These are phyloP conservation scores for Malurus splendens DNA, from an alignment of 2,797 vertebrate genomes.

Conservation along the genomic window DNA sequence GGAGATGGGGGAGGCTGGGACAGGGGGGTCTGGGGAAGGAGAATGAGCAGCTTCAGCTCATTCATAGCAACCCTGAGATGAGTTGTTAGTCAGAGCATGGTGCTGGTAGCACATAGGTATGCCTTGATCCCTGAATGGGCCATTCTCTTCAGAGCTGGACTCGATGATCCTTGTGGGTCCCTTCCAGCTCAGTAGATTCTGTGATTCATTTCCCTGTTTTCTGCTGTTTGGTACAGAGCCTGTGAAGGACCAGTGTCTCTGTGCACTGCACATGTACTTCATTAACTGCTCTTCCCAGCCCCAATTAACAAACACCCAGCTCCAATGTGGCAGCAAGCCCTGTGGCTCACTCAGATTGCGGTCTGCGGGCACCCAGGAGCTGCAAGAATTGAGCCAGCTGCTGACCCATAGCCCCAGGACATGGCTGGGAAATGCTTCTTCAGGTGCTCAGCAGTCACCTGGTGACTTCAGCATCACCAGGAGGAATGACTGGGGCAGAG, in stretches of 20 bases:
- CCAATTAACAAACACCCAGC: background rate
- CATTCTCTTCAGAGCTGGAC: background rate
- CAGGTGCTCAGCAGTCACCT: background rate
- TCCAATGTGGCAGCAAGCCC: background rate
- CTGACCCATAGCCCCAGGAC: background rate
- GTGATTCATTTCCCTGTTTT: background rate
- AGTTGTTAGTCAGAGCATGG: background rate
- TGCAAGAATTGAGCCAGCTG: background rate
- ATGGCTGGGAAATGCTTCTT: background rate
- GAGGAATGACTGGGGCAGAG: background rate
- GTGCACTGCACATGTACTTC: fast-evolving
- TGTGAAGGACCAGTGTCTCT: background rate
- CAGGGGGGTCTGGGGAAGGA: background rate
- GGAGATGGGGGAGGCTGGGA: background rate
- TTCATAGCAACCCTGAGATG: background rate
- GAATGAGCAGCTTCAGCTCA: background rate
- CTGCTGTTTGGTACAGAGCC: fast-evolving
- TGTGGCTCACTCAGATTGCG: fast-evolving
- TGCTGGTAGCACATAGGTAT: background rate
- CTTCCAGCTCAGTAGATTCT: background rate
- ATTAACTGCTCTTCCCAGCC: background rate
- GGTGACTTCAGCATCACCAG: background rate
- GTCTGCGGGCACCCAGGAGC: background rate
- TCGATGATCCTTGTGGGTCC: background rate
- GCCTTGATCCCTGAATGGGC: background rate